Evolutionary conservation across 2,888 invertebrate species (phyloP).

Genomic region (Caenorhabditis sinica): DNA sequence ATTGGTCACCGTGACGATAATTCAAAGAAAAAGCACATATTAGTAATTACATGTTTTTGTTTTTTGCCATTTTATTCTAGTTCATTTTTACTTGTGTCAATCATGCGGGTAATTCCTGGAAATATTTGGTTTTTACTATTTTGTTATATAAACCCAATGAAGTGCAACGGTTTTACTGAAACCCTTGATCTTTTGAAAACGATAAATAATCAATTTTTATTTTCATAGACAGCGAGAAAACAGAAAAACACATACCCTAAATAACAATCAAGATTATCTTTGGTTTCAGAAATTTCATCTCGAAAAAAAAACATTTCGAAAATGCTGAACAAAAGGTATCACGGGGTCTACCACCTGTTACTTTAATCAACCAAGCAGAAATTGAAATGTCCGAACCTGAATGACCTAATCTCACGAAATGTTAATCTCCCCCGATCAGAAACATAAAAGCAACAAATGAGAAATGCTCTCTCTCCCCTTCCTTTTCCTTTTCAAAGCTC

Average conservation of each 20-base stretch:
- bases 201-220: too few relatives aligned
- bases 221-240: too few relatives aligned
- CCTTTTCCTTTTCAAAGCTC: conserved; percentile 8
- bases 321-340: too few relatives aligned
- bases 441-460: conserved; percentile 3
- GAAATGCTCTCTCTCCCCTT: not conserved
- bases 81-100: not conserved
- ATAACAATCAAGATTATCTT: too few relatives aligned
- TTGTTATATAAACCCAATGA: not conserved
- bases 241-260: too few relatives aligned
- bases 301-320: too few relatives aligned
- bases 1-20: conserved; percentile 31
- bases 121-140: not conserved
- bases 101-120: not conserved
- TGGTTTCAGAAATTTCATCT: too few relatives aligned
- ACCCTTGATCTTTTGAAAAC: too few relatives aligned
- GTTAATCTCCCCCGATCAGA: not conserved
- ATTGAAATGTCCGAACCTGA: too few relatives aligned
- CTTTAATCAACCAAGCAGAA: too few relatives aligned
- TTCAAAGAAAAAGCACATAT: conserved; percentile 28
- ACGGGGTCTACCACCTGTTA: too few relatives aligned
- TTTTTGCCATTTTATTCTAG: not conserved
- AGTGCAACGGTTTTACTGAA: not conserved
- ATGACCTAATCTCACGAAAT: not conserved
- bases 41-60: conserved; percentile 25